A percentile compares a stretch with the other conserved stretches of the same genome.
Conservation (phyloP, 2,888 invertebrate genomes). For the Ochropleura leucogaster region DNA sequence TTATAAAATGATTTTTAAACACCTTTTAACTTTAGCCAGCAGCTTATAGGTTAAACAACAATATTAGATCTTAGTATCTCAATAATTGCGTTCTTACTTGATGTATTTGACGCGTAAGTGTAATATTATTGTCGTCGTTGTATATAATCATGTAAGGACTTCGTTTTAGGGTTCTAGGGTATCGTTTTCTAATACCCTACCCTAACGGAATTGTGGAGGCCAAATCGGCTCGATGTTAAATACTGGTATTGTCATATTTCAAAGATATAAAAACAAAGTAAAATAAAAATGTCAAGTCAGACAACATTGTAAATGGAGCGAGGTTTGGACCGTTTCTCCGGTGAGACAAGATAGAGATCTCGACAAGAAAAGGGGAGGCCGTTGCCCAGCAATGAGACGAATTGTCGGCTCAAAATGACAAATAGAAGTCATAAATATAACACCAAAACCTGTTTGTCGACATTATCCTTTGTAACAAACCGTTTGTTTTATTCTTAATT, state of each 20-base stretch:
- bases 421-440: conserved; percentile 66
- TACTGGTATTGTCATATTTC: too few species aligned
- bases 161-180: too few species aligned
- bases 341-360: conserved; percentile 64
- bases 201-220: too few species aligned
- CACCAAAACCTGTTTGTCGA: conserved; percentile 55
- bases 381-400: conserved; percentile 59
- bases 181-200: too few species aligned
- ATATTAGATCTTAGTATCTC: background rate
- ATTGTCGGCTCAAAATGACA: conserved; percentile 66
- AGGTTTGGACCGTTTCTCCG: conserved; percentile 48
- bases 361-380: conserved; percentile 57
- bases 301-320: conserved; percentile 47
- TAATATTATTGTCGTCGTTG: too few species aligned
- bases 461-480: conserved; percentile 41
- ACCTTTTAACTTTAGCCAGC: background rate
- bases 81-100: background rate
- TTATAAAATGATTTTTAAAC: background rate
- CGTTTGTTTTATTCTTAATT: conserved; percentile 25
- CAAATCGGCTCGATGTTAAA: too few species aligned
- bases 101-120: too few species aligned
- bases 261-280: conserved; percentile 46
- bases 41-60: background rate
- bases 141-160: too few species aligned
- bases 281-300: conserved; percentile 52